These are phyloP conservation scores for Siniperca obscura DNA, from an alignment of 2,797 vertebrate genomes.

Conservation along the genomic window DNA sequence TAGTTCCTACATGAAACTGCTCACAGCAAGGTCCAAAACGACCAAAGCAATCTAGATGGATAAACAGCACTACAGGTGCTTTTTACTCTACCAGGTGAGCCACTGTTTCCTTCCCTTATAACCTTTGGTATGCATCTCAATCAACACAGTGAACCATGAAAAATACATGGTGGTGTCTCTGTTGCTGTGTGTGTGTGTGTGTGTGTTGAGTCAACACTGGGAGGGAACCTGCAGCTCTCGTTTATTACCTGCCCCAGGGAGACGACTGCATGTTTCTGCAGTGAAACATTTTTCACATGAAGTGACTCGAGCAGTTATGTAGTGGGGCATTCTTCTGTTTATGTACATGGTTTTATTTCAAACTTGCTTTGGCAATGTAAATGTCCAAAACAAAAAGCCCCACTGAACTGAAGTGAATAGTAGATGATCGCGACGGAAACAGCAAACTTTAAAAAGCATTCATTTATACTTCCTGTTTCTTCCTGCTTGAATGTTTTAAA, in stretches of 20 bases:
- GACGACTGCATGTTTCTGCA: slow-evolving; percentile 14
- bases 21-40: too few relatives aligned
- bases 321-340: too few relatives aligned
- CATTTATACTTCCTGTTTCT: neutral
- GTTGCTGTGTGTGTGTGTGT: slow-evolving; percentile 13
- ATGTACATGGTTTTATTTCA: too few relatives aligned
- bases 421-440: neutral
- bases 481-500: neutral
- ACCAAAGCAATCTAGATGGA: too few relatives aligned
- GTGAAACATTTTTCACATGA: neutral
- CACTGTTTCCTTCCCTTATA: slow-evolving; percentile 32
- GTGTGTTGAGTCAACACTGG: slow-evolving; percentile 31
- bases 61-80: too few relatives aligned
- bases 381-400: too few relatives aligned
- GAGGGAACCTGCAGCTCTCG: neutral
- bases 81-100: neutral
- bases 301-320: neutral
- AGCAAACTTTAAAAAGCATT: neutral
- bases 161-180: slow-evolving; percentile 1
- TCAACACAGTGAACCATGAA: slow-evolving; percentile 14
- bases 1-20: too few relatives aligned
- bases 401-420: too few relatives aligned
- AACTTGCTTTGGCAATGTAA: too few relatives aligned
- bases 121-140: slow-evolving; percentile 49
- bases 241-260: neutral